Evolutionary conservation across 2,113 vertebrate species (phyloP).

Genomic region (Aramus guarauna): DNA sequence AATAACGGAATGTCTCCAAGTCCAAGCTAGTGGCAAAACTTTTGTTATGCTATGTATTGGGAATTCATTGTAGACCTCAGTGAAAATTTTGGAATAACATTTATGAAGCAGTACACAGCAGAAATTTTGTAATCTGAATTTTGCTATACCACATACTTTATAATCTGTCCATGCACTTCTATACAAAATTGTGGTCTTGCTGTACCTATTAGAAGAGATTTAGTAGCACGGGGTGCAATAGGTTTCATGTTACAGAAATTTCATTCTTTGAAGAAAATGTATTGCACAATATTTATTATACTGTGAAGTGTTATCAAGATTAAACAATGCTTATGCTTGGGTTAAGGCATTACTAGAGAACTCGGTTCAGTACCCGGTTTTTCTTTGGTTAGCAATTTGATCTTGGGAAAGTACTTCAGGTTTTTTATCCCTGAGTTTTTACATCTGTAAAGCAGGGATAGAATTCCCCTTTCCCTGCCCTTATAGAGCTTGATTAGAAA

Average conservation of each 20-base stretch:
- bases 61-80: conserved; percentile 12
- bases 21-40: conserved; percentile 34
- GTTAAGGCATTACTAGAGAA: neutral
- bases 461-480: neutral
- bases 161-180: neutral
- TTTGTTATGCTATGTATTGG: conserved; percentile 4
- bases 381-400: neutral
- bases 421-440: neutral
- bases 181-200: neutral
- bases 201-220: neutral
- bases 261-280: neutral
- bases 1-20: conserved; percentile 35
- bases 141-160: neutral
- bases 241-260: neutral
- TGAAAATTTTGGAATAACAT: neutral
- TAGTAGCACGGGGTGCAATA: neutral
- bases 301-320: neutral
- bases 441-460: neutral
- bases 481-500: neutral
- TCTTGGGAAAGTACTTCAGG: neutral
- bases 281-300: neutral
- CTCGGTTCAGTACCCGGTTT: fast-evolving
- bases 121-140: conserved; percentile 5
- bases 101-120: neutral
- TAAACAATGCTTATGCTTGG: neutral